Evolutionary conservation across 2,888 invertebrate genomes (phyloP).

Genomic region (Diploptera punctata): DNA sequence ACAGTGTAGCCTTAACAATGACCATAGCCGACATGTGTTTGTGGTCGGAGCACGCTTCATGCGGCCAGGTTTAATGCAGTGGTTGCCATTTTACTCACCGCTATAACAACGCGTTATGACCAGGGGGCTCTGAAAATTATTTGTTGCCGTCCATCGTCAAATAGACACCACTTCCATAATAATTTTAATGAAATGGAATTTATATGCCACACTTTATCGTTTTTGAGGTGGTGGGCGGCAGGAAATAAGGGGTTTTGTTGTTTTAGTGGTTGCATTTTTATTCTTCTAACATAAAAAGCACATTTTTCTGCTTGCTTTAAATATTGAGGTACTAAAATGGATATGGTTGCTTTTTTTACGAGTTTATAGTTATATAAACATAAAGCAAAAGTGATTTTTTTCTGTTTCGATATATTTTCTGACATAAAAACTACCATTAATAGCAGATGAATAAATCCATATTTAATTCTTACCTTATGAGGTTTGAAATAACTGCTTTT

Average conservation of each 20-base stretch:
- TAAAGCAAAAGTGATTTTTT: constrained; percentile 1
- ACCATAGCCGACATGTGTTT: no score
- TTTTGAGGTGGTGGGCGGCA: neutral
- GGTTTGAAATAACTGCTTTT: no score
- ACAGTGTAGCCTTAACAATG: no score
- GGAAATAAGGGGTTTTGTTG: no score
- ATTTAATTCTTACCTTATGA: no score
- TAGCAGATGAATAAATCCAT: no score
- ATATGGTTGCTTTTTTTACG: neutral
- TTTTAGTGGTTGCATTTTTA: constrained; percentile 11
- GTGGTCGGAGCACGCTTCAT: neutral
- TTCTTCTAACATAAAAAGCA: neutral
- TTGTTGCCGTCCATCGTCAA: constrained; percentile 27
- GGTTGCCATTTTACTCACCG: constrained; percentile 1
- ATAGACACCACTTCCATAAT: constrained; percentile 15
- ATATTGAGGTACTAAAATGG: neutral
- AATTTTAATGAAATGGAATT: constrained; percentile 30
- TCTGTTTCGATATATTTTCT: no score
- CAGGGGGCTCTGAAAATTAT: constrained; percentile 24
- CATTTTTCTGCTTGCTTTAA: neutral
- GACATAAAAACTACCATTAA: no score
- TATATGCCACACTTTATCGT: constrained; percentile 14
- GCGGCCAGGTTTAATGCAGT: neutral
- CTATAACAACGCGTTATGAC: constrained; percentile 18
- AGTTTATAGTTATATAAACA: no score